phyloP scores from a whole-genome alignment of 2,113 vertebrate species.

The Pelecanoides urinatrix region DNA sequence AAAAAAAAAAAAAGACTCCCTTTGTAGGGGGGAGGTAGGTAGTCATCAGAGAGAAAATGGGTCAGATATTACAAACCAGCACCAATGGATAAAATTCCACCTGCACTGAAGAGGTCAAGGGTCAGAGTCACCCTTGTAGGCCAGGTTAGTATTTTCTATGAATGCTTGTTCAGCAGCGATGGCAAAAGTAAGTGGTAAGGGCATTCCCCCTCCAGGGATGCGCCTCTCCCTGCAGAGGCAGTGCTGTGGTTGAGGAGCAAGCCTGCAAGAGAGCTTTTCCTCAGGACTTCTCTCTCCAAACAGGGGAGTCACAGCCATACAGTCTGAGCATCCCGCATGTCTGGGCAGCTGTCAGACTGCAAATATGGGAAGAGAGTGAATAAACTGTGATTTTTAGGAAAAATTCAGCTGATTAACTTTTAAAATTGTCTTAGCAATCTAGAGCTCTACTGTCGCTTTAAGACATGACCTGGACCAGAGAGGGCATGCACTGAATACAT shows the following conservation, averaged over 20 bases:
- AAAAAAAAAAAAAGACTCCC: fast-evolving
- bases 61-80: background rate
- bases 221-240: fast-evolving
- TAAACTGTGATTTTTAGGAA: background rate
- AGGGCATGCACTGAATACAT: too few species aligned
- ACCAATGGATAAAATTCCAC: background rate
- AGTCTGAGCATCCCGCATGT: background rate
- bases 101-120: background rate
- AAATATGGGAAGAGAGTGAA: background rate
- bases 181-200: background rate
- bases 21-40: background rate
- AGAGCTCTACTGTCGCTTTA: background rate
- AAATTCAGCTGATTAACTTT: background rate
- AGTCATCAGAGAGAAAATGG: background rate
- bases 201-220: background rate
- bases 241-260: background rate
- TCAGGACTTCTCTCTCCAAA: background rate
- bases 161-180: background rate
- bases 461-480: background rate
- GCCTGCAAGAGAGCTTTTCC: background rate
- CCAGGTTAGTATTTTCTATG: background rate
- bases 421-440: background rate
- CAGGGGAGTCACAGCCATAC: background rate
- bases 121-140: background rate
- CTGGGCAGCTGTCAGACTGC: background rate